Evolutionary conservation across 2,888 invertebrate genomes (phyloP).

Genomic region (Nyleta sp.): DNA sequence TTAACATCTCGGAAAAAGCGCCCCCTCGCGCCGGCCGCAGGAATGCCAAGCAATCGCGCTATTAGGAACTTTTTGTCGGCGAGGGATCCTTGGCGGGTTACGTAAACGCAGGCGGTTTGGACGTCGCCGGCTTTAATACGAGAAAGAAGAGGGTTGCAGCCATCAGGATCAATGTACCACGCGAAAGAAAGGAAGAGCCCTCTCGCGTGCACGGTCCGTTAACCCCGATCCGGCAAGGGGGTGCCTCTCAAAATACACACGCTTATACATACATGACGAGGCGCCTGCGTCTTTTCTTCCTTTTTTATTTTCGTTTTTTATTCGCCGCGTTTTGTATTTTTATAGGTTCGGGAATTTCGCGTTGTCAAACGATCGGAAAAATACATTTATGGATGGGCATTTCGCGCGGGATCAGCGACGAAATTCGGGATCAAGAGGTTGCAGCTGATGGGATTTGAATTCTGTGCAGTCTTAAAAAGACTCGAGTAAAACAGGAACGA

Average conservation of each 20-base stretch:
- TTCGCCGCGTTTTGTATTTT: slow-evolving; percentile 41
- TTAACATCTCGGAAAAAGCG: slow-evolving; percentile 32
- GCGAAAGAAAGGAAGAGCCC: slow-evolving; percentile 66
- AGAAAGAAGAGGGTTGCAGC: slow-evolving; percentile 61
- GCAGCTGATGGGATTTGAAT: slow-evolving; percentile 34
- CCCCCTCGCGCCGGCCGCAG: slow-evolving; percentile 13
- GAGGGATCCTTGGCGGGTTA: slow-evolving; percentile 44
- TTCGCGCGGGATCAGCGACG: slow-evolving; percentile 24
- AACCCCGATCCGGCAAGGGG: slow-evolving; percentile 70
- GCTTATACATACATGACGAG: slow-evolving; percentile 50
- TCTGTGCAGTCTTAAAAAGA: not conserved
- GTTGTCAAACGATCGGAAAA: slow-evolving; percentile 58
- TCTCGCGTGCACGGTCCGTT: slow-evolving; percentile 73
- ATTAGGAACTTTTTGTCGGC: slow-evolving; percentile 56
- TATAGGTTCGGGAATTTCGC: slow-evolving; percentile 36
- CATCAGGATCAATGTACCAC: slow-evolving; percentile 69
- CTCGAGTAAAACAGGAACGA: not conserved
- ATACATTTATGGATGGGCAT: slow-evolving; percentile 60
- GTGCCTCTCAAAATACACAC: slow-evolving; percentile 66
- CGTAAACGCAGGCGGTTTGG: slow-evolving; percentile 48
- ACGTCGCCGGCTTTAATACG: slow-evolving; percentile 60
- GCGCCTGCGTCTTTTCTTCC: not conserved
- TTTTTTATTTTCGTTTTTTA: slow-evolving; percentile 6
- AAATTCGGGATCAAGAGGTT: slow-evolving; percentile 20
- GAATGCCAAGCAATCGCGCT: slow-evolving; percentile 51